phyloP scores from a whole-genome alignment of 2,888 invertebrate genomes.

The Strigamia crassipes region DNA sequence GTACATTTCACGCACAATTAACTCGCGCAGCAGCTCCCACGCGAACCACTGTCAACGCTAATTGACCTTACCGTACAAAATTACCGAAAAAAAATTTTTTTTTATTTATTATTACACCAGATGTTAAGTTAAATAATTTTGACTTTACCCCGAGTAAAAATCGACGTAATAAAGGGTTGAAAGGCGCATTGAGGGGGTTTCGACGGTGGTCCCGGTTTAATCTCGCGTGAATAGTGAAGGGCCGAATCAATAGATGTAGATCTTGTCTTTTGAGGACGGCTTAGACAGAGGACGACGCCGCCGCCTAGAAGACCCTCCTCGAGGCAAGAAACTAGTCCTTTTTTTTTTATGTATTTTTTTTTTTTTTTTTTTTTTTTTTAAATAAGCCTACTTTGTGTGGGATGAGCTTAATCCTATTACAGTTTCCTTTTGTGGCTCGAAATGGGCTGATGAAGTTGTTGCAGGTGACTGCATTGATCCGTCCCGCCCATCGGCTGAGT shows the following conservation, averaged over 20 bases:
- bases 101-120: background rate
- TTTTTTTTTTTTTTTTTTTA: background rate
- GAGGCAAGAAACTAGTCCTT: background rate
- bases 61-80: background rate
- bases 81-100: background rate
- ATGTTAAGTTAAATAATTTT: background rate
- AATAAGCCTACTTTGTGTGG: background rate
- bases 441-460: conserved; percentile 10
- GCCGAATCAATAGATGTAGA: background rate
- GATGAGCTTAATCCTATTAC: conserved; percentile 10
- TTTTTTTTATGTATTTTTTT: background rate
- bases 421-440: background rate
- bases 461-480: conserved; percentile 10
- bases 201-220: background rate
- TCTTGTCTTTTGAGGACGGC: conserved; percentile 15
- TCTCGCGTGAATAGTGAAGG: background rate
- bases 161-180: background rate
- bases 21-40: background rate
- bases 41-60: background rate
- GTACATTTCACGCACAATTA: background rate
- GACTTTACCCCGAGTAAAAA: background rate
- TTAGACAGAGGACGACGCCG: background rate
- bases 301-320: background rate
- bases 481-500: background rate
- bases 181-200: background rate